Evolutionary conservation across 2,888 invertebrate genomes (phyloP).

Genomic region (Noctua fimbriata): DNA sequence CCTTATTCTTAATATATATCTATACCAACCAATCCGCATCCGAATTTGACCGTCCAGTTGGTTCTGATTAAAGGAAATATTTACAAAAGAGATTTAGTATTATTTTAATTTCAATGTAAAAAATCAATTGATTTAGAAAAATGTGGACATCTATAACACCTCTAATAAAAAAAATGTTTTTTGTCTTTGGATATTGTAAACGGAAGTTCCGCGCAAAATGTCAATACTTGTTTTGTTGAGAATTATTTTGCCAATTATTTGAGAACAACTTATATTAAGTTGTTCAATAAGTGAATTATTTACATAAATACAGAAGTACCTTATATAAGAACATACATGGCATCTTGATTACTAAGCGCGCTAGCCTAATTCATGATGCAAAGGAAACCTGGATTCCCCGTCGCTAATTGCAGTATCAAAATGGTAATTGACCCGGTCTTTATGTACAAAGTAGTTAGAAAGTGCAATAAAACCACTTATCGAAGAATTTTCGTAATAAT

Average conservation of each 20-base stretch:
- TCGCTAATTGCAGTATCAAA: constrained; percentile 85
- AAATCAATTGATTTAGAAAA: neutral
- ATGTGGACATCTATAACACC: too few species aligned
- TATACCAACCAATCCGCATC: too few species aligned
- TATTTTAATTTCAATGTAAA: neutral
- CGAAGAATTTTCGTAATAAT: neutral
- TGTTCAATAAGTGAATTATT: constrained; percentile 19
- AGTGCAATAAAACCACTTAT: constrained; percentile 7
- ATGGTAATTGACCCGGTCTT: constrained; percentile 78
- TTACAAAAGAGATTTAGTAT: too few species aligned
- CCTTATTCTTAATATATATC: too few species aligned
- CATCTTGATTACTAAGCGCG: constrained; percentile 21
- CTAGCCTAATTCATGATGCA: constrained; percentile 73
- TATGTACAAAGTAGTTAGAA: constrained; percentile 10
- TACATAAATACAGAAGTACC: constrained; percentile 21
- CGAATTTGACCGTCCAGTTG: too few species aligned
- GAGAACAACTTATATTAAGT: constrained; percentile 33
- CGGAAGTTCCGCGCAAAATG: constrained; percentile 70
- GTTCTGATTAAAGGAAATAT: too few species aligned
- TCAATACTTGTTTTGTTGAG: constrained; percentile 69
- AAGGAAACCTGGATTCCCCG: constrained; percentile 86
- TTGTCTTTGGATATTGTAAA: constrained; percentile 39
- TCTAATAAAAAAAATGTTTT: neutral
- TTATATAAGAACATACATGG: constrained; percentile 26
- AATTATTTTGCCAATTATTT: constrained; percentile 56